phyloP scores from a whole-genome alignment of 2,113 vertebrate species.

The Ramphastos sulfuratus region DNA sequence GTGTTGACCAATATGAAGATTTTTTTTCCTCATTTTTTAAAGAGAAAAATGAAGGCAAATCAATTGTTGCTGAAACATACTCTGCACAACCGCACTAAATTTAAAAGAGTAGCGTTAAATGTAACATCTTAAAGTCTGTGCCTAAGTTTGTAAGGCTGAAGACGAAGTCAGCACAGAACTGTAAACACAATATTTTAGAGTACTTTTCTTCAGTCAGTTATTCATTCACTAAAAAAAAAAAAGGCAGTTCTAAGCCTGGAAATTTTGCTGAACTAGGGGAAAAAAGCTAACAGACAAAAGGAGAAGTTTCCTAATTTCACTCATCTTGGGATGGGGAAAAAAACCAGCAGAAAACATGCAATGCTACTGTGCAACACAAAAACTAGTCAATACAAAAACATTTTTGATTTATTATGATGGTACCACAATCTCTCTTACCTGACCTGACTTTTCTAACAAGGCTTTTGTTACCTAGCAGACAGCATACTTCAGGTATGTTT shows the following conservation, averaged over 20 bases:
- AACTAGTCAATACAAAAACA: conserved; percentile 29
- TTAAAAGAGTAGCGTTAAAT: conserved; percentile 38
- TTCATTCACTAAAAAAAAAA: conserved; percentile 14
- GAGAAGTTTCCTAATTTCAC: neutral
- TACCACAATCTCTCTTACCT: conserved; percentile 8
- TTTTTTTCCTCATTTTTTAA: neutral
- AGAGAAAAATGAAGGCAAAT: conserved; percentile 37
- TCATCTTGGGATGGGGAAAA: neutral
- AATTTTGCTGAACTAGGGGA: neutral
- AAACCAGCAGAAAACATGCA: conserved; percentile 37
- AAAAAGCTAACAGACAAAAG: neutral
- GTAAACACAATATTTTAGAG: conserved; percentile 46
- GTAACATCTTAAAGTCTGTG: conserved; percentile 14
- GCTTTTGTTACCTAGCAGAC: conserved; percentile 27
- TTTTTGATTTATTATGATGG: conserved; percentile 48
- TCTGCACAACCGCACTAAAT: conserved; percentile 33
- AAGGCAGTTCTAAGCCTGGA: conserved; percentile 7
- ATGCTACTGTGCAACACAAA: conserved; percentile 42
- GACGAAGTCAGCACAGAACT: conserved; percentile 49
- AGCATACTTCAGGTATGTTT: conserved; percentile 1
- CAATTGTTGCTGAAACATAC: conserved; percentile 2
- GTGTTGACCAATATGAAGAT: neutral
- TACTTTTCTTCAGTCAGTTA: conserved; percentile 25
- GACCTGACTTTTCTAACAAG: conserved; percentile 24
- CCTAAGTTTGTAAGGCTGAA: conserved; percentile 1